Evolutionary conservation across 2,888 invertebrate species (phyloP), one percentile per base, ranked within the genome.

Genomic region (Drosophila neutralis): DNA sequence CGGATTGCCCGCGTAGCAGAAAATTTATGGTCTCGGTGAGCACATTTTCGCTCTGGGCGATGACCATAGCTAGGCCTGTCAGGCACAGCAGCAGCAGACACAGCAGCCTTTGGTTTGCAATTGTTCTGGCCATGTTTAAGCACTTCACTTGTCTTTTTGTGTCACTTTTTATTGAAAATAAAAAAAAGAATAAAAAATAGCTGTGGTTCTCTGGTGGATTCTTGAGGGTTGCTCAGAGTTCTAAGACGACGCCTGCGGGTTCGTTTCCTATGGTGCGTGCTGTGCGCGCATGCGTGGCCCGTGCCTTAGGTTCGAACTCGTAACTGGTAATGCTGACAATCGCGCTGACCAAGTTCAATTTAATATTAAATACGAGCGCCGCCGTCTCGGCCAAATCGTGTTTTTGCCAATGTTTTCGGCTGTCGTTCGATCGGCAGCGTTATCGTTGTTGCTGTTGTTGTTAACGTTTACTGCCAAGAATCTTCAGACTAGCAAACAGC

Each of bases 1-100:
- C 92, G n/a, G 81, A 77, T 72, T 88, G 88, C n/a, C 92, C 92
- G 64, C 92, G 92, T n/a, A 87, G 77, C 67, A 93, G 60, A 60
- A 93, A 93, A 38, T 92, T 91, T 0, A 92, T 67, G 0, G 91
- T 80, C 70, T 92, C 91, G 10, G 90, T 62, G 1, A 93, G 58
- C 21, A 92, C 89, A 78, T 92, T 92, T 38, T 67, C 92, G 56
- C 59, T 76, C 69, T 84, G 84, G 61, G 69, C 76, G 24, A 60
- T 15, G 13, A 60, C 68, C 36, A 65, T 18, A 11, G 42, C 18
- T 6, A 57, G 11, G 29, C 66, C 57, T 11, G 48, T 60, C 21
- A 33, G 51, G 4, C 68, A 52, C 31, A 63, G 36, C 8, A 66
- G 36, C 8, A 62, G 33, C 53, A 81, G n/a, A 4, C 45, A 24